phyloP scores from a whole-genome alignment of 2,797 vertebrate species.

The Taenioides sp. region DNA sequence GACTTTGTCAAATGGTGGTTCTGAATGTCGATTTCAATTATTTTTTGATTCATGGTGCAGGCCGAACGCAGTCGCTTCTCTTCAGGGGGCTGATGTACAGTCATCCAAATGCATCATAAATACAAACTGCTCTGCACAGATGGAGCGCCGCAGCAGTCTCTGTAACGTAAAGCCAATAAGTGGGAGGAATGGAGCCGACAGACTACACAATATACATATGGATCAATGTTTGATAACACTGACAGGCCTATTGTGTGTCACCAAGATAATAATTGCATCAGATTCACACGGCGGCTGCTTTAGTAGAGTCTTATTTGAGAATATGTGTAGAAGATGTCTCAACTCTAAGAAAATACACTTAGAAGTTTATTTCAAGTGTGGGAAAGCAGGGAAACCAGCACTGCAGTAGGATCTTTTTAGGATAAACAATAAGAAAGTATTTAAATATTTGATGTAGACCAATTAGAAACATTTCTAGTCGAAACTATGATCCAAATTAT shows the following conservation, averaged over 20 bases:
- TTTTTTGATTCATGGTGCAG: slow-evolving; percentile 10
- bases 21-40: slow-evolving; percentile 16
- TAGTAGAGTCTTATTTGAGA: background rate
- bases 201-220: slow-evolving; percentile 8
- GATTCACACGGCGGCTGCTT: background rate
- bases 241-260: background rate
- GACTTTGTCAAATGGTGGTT: slow-evolving; percentile 9
- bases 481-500: no score
- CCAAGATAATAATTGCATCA: background rate
- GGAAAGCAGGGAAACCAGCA: background rate
- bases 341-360: background rate
- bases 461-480: no score
- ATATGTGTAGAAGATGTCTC: slow-evolving; percentile 1
- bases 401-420: background rate
- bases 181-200: slow-evolving; percentile 8
- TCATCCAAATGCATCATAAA: slow-evolving; percentile 17
- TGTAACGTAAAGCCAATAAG: slow-evolving; percentile 33
- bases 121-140: slow-evolving; percentile 12
- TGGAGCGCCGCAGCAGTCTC: slow-evolving; percentile 19
- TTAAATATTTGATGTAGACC: no score
- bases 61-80: background rate
- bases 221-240: slow-evolving; percentile 4
- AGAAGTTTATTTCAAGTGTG: background rate
- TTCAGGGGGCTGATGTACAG: slow-evolving; percentile 15
- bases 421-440: background rate